A percentile compares a stretch with the other conserved stretches of the same genome.
These are phyloP conservation scores for Neoniphon sammara DNA, from an alignment of 2,797 vertebrate species.

Conservation along the genomic window DNA sequence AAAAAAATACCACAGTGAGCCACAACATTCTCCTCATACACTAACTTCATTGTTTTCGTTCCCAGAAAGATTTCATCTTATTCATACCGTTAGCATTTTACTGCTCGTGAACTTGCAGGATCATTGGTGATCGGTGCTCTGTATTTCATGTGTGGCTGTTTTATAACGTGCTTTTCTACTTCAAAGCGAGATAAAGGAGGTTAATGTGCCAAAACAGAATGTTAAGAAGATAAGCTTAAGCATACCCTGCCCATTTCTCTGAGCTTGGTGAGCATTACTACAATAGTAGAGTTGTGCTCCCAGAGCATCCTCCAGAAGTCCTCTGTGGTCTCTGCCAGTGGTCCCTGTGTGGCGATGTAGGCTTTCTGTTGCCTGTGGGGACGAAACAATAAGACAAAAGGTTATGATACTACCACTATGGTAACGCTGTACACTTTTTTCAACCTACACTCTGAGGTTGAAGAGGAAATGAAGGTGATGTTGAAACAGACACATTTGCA, in stretches of 20 bases:
- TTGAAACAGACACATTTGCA: neutral
- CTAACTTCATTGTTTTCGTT: constrained; percentile 52
- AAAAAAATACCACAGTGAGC: constrained; percentile 48
- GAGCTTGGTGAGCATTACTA: constrained; percentile 99
- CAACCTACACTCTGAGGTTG: neutral
- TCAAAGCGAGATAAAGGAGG: neutral
- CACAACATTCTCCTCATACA: constrained; percentile 48
- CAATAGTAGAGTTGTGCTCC: constrained; percentile 99
- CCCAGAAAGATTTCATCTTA: constrained; percentile 29
- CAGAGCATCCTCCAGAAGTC: constrained; percentile 99
- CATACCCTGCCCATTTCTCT: constrained; percentile 98
- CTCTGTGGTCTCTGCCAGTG: constrained; percentile 98
- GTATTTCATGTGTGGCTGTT: constrained; percentile 17
- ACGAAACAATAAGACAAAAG: constrained; percentile 18
- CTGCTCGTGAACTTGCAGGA: constrained; percentile 12
- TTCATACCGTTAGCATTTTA: constrained; percentile 10
- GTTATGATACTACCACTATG: neutral
- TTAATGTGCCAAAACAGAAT: constrained; percentile 8
- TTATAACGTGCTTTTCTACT: constrained; percentile 1
- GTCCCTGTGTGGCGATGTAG: constrained; percentile 98
- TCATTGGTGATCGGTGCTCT: neutral
- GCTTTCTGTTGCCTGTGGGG: constrained; percentile 92
- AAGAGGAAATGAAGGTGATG: constrained; percentile 13
- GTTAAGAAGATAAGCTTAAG: neutral
- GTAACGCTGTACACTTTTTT: constrained; percentile 1